Evolutionary conservation across 2,797 vertebrate genomes (phyloP).

Genomic region (Sarcoramphus papa): DNA sequence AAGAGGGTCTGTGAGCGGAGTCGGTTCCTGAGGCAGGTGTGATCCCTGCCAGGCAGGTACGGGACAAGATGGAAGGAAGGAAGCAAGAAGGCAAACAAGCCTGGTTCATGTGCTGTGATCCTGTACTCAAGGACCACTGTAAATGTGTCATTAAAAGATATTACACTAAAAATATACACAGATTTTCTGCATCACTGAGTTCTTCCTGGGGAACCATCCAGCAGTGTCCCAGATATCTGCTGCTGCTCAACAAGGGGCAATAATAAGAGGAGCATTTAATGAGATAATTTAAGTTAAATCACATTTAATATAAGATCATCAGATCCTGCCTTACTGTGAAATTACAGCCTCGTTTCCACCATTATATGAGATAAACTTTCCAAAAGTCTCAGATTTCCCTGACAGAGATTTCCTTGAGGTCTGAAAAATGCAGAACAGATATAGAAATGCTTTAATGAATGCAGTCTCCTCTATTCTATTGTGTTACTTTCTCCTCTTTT

Average conservation of each 20-base stretch:
- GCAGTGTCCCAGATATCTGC: neutral
- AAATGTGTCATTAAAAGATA: neutral
- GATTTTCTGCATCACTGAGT: neutral
- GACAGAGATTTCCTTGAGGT: slow-evolving; percentile 6
- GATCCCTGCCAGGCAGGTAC: neutral
- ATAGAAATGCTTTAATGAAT: neutral
- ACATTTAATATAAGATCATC: neutral
- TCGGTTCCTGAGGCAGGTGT: neutral
- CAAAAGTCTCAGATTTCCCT: neutral
- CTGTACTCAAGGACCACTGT: neutral
- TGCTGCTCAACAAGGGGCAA: neutral
- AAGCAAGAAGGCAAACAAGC: neutral
- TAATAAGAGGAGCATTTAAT: neutral
- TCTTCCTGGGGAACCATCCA: neutral
- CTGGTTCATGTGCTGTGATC: neutral
- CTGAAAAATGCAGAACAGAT: slow-evolving; percentile 20
- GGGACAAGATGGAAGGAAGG: accelerated
- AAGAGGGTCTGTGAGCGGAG: neutral
- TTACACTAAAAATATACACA: neutral
- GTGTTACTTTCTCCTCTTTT: neutral
- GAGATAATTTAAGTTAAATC: slow-evolving; percentile 13
- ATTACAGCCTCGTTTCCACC: neutral
- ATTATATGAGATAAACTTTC: neutral
- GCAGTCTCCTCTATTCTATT: neutral
- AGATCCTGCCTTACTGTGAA: neutral